phyloP scores from a whole-genome alignment of 2,888 invertebrate species.

The Encarsia formosa region DNA sequence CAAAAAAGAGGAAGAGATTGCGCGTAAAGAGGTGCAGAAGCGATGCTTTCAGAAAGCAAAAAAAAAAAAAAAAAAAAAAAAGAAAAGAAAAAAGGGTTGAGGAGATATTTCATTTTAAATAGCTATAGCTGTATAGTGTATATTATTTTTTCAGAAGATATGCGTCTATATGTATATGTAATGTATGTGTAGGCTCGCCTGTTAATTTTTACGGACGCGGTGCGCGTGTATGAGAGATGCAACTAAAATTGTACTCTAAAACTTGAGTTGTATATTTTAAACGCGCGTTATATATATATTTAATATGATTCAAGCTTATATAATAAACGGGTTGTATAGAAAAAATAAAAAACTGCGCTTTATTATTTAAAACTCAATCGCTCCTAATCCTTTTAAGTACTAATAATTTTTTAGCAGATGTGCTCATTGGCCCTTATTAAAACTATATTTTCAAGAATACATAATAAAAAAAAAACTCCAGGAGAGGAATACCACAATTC shows the following conservation, averaged over 20 bases:
- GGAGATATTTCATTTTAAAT: conserved; percentile 14
- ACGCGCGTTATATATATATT: conserved; percentile 38
- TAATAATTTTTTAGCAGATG: too few relatives aligned
- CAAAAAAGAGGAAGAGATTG: neutral
- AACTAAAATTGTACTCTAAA: conserved; percentile 35
- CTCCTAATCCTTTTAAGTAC: too few relatives aligned
- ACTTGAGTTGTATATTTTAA: conserved; percentile 45
- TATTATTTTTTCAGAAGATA: conserved; percentile 29
- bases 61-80: neutral
- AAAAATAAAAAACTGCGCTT: conserved; percentile 21
- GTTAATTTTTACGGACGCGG: conserved; percentile 6
- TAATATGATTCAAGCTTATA: conserved; percentile 47
- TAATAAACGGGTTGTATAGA: conserved; percentile 49
- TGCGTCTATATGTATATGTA: conserved; percentile 28
- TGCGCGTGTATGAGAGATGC: conserved; percentile 1
- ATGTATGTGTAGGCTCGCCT: conserved; percentile 25
- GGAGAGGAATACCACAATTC: too few relatives aligned
- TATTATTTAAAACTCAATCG: too few relatives aligned
- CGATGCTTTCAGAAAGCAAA: too few relatives aligned
- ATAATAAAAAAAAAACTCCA: too few relatives aligned
- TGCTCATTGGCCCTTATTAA: too few relatives aligned
- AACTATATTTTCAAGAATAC: too few relatives aligned
- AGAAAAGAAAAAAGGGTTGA: neutral
- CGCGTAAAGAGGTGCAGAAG: neutral
- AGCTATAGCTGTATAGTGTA: conserved; percentile 37